phyloP scores from a whole-genome alignment of 2,113 vertebrate genomes.

The Australoheros scitulus region DNA sequence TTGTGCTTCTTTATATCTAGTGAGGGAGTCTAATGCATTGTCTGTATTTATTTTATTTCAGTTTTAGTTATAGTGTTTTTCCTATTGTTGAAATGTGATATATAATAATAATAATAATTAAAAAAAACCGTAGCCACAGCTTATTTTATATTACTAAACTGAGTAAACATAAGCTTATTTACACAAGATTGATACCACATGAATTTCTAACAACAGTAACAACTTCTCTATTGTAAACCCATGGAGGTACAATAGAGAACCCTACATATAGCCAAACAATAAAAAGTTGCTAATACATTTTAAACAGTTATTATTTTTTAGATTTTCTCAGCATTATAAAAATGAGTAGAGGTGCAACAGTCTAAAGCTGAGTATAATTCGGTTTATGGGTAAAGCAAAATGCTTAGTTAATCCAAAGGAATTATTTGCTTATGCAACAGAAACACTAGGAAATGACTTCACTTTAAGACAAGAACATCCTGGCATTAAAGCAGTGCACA shows the following conservation, averaged over 20 bases:
- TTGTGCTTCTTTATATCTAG: neutral
- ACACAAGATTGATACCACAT: neutral
- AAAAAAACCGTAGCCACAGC: neutral
- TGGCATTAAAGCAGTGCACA: neutral
- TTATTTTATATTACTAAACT: neutral
- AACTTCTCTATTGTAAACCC: neutral
- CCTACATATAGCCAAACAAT: neutral
- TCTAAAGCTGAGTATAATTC: neutral
- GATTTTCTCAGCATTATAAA: neutral
- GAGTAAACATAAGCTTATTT: neutral
- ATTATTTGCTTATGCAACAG: conserved; percentile 37
- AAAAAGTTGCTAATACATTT: neutral
- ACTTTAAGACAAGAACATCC: neutral
- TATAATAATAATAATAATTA: no score
- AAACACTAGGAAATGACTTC: neutral
- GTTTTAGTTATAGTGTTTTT: neutral
- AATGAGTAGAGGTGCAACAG: neutral
- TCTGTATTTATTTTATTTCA: neutral
- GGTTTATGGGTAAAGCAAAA: neutral
- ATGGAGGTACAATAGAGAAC: neutral
- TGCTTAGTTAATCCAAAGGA: conserved; percentile 25
- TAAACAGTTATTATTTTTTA: neutral
- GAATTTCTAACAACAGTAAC: neutral
- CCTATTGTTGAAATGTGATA: neutral
- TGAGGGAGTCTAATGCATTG: neutral